Evolutionary conservation across 1,140 invertebrate genomes (phyloP), one percentile per base, ranked within the genome.

Genomic region (Pteromalus puparum): DNA sequence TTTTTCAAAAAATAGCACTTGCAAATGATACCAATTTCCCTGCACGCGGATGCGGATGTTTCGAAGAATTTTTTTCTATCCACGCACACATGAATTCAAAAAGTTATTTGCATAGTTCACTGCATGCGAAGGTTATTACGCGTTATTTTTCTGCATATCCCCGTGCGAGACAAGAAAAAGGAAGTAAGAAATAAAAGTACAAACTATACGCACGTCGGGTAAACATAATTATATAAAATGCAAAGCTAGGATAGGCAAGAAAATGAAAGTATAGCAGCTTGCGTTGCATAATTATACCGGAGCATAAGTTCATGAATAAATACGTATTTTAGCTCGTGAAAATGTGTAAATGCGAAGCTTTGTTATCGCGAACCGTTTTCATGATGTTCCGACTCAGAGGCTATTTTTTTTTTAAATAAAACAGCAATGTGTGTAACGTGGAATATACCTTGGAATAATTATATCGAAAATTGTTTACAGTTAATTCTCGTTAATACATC

Each of bases 151-250:
- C 7, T 30, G 24, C 68, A 70, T 30, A 70, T 70, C 10, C 18
- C 53, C 4, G 38, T 9, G 53, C 21, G 1, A 61, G 46, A 13
- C 2, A n/a, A 6, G 1, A n/a, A 18, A 18, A 70, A 26, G 18
- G 12, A 30, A 28, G 28, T 70, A 4, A 70, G 18, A 70, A 70
- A 70, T 70, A 70, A 70, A 70, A 70, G 15, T 18, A n/a, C n/a
- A 30, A 28, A 70, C 68, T 1, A 74, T 18, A 34, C 5, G 18
- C 53, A 2, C 12, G 46, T 13, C 15, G 18, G 53, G 53, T 61
- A n/a, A 74, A 74, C 72, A 74, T 61, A 73, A 75, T 75, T n/a
- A 82, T 73, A 74, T 53, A 82, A 53, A 30, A 48, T 82, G 46
- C 46, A 76, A 74, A 67, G 48, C 53, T 53, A 74, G 70, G 72